Conservation (phyloP, 2,888 invertebrate genomes). For the Cecidostiba fungosa region DNA sequence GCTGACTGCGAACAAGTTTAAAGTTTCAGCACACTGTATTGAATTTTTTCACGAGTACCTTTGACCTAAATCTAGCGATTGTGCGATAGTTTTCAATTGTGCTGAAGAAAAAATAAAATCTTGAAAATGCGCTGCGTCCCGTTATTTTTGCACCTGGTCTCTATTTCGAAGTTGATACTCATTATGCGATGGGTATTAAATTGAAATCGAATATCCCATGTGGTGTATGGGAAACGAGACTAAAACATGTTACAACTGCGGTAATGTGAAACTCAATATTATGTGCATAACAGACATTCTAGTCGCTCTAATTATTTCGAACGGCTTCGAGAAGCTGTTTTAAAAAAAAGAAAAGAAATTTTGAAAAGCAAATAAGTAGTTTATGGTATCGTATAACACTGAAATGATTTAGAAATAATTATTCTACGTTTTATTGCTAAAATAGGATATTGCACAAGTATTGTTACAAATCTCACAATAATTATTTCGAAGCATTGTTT, state of each 20-base stretch:
- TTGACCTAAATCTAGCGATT: constrained; percentile 43
- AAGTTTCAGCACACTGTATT: constrained; percentile 40
- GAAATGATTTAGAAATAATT: too few species aligned
- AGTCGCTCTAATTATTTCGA: not conserved
- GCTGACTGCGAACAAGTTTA: constrained; percentile 36
- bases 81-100: not conserved
- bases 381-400: too few species aligned
- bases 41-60: constrained; percentile 52
- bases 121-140: not conserved
- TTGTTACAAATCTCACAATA: not conserved
- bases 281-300: constrained; percentile 6
- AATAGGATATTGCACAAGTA: too few species aligned
- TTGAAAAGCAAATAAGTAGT: too few species aligned
- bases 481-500: not conserved
- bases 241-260: not conserved
- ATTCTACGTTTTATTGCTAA: too few species aligned
- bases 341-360: not conserved
- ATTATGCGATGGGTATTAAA: not conserved
- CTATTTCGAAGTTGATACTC: not conserved
- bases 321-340: not conserved
- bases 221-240: not conserved
- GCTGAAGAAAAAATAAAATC: not conserved
- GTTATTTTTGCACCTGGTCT: not conserved
- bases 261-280: not conserved
- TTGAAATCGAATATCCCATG: not conserved